Evolutionary conservation across 1,140 invertebrate species (phyloP), one percentile per base, ranked within the genome.

Genomic region (Atta cephalotes): DNA sequence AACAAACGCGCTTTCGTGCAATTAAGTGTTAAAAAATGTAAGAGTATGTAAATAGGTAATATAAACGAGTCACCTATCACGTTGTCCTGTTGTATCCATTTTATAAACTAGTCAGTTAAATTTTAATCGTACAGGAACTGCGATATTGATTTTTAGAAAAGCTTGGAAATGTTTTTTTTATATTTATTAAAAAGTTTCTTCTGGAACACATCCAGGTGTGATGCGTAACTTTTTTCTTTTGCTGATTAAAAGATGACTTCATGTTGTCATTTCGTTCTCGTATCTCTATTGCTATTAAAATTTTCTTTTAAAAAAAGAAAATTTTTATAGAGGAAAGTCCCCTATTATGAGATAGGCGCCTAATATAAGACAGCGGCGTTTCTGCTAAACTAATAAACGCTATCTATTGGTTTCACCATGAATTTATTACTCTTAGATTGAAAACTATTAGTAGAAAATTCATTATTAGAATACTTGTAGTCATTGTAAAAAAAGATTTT

Each of bases 1-100:
- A 35, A 53, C 53, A 10, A 31, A 25, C 25, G 25, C 25, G 56
- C 21, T 74, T 18, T 56, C 68, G 68, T 4, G 25, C 39, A 72
- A 84, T 84, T 76, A 76, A 84, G 18, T 25, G 62, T 82, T 82
- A 21, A 74, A 39, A 60, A 56, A 7, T 56, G 4, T 21, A 58
- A 35, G 1, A 45, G 14, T 39, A 18, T 45, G 10, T 7, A 12
- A 14, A 21, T 45, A 45, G 39, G 2, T 45, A 10, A 45, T 6
- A 12, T 1, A 51, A 31, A 45, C 6, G 18, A 56, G 14, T 21
- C 2, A n/a, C 0, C 31, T 4, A 28, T 28, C 28, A 28, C 28
- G 28, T 28, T 28, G 3, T 0, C 3, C 4, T 31, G 31, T 6
- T 31, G 31, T 31, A 31, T 31, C 31, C 31, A 31, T 31, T 31